These are phyloP conservation scores for Neodiprion virginianus DNA, from an alignment of 1,140 invertebrate genomes.

Conservation along the genomic window DNA sequence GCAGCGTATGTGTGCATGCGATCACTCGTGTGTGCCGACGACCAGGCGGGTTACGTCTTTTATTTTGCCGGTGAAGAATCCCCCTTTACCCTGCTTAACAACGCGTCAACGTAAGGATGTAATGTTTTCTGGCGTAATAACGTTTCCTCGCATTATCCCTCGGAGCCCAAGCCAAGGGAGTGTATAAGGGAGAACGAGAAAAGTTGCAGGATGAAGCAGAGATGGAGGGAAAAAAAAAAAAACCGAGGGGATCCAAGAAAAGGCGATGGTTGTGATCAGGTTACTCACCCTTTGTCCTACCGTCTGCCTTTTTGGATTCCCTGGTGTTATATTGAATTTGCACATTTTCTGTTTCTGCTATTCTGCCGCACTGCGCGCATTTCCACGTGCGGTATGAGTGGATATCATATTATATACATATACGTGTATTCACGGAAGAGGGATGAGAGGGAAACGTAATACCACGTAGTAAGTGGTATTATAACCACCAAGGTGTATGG, in stretches of 20 bases:
- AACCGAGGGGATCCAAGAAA: neutral
- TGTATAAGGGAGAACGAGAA: neutral
- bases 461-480: neutral
- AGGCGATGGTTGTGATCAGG: slow-evolving; percentile 2
- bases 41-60: no score
- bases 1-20: no score
- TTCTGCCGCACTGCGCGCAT: neutral
- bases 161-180: neutral
- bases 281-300: slow-evolving; percentile 5
- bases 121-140: neutral
- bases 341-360: neutral
- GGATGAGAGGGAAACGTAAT: neutral
- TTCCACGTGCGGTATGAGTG: neutral
- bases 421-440: neutral
- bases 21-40: no score
- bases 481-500: neutral
- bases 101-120: neutral
- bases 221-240: neutral
- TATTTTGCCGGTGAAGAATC: neutral
- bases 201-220: neutral
- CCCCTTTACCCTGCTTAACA: neutral
- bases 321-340: neutral
- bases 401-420: neutral
- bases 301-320: slow-evolving; percentile 1
- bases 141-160: neutral